Base-by-base conservation (phyloP, 2,888 invertebrate genomes). In the Phasia obesa region DNA sequence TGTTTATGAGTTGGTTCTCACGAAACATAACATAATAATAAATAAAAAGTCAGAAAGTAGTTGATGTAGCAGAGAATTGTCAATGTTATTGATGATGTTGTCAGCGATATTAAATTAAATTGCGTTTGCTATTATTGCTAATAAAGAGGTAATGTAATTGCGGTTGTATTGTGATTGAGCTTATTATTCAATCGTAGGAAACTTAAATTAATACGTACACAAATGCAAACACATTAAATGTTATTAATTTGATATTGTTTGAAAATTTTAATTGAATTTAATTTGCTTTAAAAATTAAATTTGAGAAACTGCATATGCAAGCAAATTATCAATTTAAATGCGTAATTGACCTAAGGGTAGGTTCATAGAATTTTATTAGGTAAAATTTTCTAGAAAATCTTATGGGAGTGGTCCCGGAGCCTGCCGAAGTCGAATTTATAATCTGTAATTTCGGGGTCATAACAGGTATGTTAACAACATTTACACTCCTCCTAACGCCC, bases 211-310 rank as follows among this genome's bases (percentile, higher is more conserved):
- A 81, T 67, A 67, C 47, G n/a, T 5, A 27, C 53, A 71, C 27
- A 71, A 57, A 62, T 17, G 69, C 73, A 74, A 74, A 64, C 64
- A 74, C 53, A 77, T 82, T 82, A 74, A 74, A 62, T 64, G 77
- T 82, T 77, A 82, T 78, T 82, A 82, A 82, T 78, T 78, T 74
- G 62, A 69, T 74, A 82, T 82, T 82, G 78, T 82, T 78, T 82
- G 82, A 82, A 78, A n/a, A 78, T 78, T 82, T 82, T 70, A 82
- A 70, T 82, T 78, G 73, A 78, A 78, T 82, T 74, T 49, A 77
- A 77, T 77, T 73, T 81, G 77, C 44, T 67, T 74, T 74, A 57
- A n/a, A 62, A 74, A 69, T 23, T 25, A 35, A 59, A 64, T 64
- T 82, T 53, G 38, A 35, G 21, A 13, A 27, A 53, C 25, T 27